Evolutionary conservation across 2,888 invertebrate genomes (phyloP).

Genomic region (Mythimna loreyi): DNA sequence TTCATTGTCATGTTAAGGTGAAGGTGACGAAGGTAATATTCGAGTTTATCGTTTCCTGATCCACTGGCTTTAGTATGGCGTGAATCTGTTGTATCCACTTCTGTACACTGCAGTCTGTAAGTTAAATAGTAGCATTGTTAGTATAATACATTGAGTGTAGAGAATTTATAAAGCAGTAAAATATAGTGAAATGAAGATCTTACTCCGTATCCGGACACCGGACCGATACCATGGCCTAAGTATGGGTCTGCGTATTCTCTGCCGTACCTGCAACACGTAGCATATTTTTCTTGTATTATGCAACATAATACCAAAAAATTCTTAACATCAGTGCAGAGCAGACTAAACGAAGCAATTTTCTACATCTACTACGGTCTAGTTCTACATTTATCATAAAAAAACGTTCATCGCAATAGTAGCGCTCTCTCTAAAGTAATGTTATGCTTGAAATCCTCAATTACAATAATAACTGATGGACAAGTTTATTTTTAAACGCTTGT

Average conservation of each 20-base stretch:
- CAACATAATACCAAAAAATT: not conserved
- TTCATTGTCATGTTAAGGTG: slow-evolving; percentile 89
- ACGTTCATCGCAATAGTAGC: not conserved
- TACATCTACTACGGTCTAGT: slow-evolving; percentile 12
- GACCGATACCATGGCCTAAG: slow-evolving; percentile 98
- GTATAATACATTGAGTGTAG: not conserved
- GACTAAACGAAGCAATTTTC: slow-evolving; percentile 25
- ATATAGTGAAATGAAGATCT: slow-evolving; percentile 75
- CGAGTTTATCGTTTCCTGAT: slow-evolving; percentile 84
- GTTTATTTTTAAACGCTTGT: not conserved
- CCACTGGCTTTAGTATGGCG: slow-evolving; percentile 94
- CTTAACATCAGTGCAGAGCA: slow-evolving; percentile 6
- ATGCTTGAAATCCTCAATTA: not conserved
- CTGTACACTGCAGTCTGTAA: slow-evolving; percentile 97
- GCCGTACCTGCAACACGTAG: slow-evolving; percentile 92
- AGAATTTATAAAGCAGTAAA: not conserved
- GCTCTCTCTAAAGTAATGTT: not conserved
- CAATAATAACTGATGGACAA: not conserved
- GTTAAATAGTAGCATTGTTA: slow-evolving; percentile 32
- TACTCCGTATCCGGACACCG: slow-evolving; percentile 99
- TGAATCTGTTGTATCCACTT: slow-evolving; percentile 98
- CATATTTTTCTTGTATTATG: not conserved
- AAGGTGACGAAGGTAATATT: slow-evolving; percentile 86
- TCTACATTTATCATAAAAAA: not conserved
- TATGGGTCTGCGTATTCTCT: slow-evolving; percentile 98